Evolutionary conservation across 2,888 invertebrate species (phyloP), one percentile per base, ranked within the genome.

Genomic region (Mythimna vitellina): DNA sequence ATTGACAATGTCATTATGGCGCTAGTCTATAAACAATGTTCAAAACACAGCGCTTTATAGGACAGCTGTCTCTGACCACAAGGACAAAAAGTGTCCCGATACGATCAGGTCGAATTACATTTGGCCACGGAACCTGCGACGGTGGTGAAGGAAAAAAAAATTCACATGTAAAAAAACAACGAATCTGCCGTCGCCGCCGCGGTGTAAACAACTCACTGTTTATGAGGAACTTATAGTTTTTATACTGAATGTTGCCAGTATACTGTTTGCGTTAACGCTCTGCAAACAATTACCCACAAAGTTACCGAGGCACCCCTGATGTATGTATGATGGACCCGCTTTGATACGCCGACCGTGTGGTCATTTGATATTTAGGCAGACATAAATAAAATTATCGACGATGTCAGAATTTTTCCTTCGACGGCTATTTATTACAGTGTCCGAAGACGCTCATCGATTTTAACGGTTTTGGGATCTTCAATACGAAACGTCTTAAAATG

Each of bases 81-180:
- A 89, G 89, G 88, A 90, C 94, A 96, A 96, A 96, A 95, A 96
- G 89, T 90, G 89, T 89, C 85, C 91, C 89, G 96, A 96, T 96
- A 96, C 90, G 91, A 96, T 96, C 96, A 95, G 96, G 93, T 96
- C 96, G 92, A 91, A 92, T 96, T 96, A 94, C 96, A 93, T 93
- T 93, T 86, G 92, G 92, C 94, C 93, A 93, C 88, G 93, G 93
- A 91, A 86, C 86, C 87, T 84, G 86, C 81, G 84, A 82, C 85
- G 85, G 86, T 84, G 88, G 88, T 81, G 86, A 83, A 87, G 76
- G 89, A 93, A 95, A 95, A 95, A 93, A 90, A 94, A 90, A 86
- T 70, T 81, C 86, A 75, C 83, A 86, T 89, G 90, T 91, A 92
- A 91, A 92, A 88, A 88, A 85, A 86, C 68, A 66, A 63, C 71